Evolutionary conservation across 2,113 vertebrate species (phyloP).

Genomic region (Aptenodytes forsteri): DNA sequence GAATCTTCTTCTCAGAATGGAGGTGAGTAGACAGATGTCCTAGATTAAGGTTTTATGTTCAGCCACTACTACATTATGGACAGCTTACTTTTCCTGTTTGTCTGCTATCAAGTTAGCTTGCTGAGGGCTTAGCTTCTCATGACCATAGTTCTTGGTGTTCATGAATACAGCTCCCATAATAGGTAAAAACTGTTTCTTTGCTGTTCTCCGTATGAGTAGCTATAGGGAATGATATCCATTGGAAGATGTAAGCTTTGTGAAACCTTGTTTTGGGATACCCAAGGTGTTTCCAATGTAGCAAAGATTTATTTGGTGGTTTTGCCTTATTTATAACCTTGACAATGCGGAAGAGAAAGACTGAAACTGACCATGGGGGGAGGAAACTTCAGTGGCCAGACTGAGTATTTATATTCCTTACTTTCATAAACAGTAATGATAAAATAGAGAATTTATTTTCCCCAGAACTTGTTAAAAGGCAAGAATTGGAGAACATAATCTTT

Average conservation of each 20-base stretch:
- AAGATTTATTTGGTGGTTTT: not conserved
- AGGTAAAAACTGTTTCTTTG: not conserved
- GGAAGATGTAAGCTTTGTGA: not conserved
- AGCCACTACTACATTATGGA: not conserved
- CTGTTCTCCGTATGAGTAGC: not conserved
- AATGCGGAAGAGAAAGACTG: not conserved
- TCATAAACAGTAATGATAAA: not conserved
- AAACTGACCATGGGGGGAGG: not conserved
- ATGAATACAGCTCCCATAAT: not conserved
- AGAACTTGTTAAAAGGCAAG: not conserved
- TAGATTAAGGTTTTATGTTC: not conserved
- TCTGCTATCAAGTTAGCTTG: not conserved
- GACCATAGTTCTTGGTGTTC: not conserved
- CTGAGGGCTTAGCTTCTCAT: not conserved
- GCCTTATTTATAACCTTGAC: not conserved
- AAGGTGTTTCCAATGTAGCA: not conserved
- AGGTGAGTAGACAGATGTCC: slow-evolving; percentile 67
- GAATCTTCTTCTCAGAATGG: slow-evolving; percentile 79
- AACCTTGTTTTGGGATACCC: not conserved
- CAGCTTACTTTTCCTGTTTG: not conserved
- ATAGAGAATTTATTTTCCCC: not conserved
- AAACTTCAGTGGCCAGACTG: not conserved
- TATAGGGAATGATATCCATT: not conserved
- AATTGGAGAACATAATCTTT: not conserved
- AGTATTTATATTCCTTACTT: not conserved